A percentile compares a stretch with the other conserved stretches of the same genome.
These are phyloP conservation scores for Thereva nobilitata DNA, from an alignment of 2,888 invertebrate species.

Conservation along the genomic window DNA sequence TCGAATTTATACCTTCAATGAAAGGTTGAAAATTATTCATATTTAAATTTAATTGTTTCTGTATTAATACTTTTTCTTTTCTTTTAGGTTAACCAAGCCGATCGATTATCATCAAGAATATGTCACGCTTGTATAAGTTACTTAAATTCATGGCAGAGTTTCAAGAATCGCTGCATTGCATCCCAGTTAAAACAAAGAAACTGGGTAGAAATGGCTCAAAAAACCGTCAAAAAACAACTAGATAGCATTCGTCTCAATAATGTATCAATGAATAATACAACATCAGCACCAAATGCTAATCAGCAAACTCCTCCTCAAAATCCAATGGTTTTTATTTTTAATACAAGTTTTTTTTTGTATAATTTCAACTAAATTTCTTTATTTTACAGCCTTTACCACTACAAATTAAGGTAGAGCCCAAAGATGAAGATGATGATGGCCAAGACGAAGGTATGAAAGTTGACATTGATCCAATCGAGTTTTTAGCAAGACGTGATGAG, in stretches of 20 bases:
- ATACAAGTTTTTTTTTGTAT: neutral
- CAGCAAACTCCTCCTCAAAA: constrained; percentile 5
- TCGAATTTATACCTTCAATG: too few relatives aligned
- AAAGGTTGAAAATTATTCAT: too few relatives aligned
- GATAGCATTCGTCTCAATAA: neutral
- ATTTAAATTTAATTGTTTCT: constrained; percentile 2
- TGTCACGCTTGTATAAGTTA: constrained; percentile 59
- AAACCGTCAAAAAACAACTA: constrained; percentile 1
- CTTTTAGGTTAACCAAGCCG: constrained; percentile 53
- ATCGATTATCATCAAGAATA: constrained; percentile 55
- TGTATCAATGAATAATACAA: neutral
- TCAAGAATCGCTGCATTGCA: constrained; percentile 57
- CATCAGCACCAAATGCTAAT: neutral
- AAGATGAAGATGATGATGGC: constrained; percentile 49
- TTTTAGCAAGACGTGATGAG: constrained; percentile 49
- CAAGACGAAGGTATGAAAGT: constrained; percentile 48
- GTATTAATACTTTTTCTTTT: constrained; percentile 10
- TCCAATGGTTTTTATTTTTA: neutral
- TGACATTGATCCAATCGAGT: constrained; percentile 57
- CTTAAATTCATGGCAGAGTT: constrained; percentile 59
- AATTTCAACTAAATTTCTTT: neutral
- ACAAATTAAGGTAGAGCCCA: constrained; percentile 56
- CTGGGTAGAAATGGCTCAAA: constrained; percentile 50
- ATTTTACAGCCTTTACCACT: constrained; percentile 52
- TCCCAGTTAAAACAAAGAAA: constrained; percentile 56